phyloP scores from a whole-genome alignment of 2,113 vertebrate genomes.

The Mobula birostris region DNA sequence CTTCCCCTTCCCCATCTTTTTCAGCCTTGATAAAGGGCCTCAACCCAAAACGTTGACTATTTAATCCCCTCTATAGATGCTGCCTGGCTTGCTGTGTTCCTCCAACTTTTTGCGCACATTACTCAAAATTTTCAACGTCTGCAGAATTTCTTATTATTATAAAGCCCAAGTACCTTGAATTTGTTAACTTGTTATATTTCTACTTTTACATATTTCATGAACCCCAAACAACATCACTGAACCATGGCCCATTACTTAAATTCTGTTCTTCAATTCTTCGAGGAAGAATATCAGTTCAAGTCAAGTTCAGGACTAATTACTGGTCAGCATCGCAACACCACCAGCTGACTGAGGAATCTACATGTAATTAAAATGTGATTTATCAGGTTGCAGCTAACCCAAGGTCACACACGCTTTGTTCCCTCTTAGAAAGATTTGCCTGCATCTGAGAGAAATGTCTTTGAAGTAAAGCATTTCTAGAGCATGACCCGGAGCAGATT shows the following conservation, averaged over 20 bases:
- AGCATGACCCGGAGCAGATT: neutral
- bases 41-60: too few relatives aligned
- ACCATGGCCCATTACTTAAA: neutral
- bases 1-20: too few relatives aligned
- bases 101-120: too few relatives aligned
- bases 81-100: too few relatives aligned
- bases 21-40: too few relatives aligned
- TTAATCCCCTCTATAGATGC: too few relatives aligned
- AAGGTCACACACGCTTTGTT: slow-evolving; percentile 6
- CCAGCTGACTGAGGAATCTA: slow-evolving; percentile 21
- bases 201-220: neutral
- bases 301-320: slow-evolving; percentile 26
- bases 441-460: neutral
- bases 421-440: neutral
- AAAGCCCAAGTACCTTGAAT: neutral
- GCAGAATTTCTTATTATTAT: too few relatives aligned
- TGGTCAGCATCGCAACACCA: neutral
- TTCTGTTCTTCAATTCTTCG: too few relatives aligned
- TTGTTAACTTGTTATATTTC: neutral
- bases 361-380: slow-evolving; percentile 13
- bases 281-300: neutral
- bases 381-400: slow-evolving; percentile 4
- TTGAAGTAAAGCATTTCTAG: slow-evolving; percentile 16
- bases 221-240: neutral
- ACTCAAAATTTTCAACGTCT: too few relatives aligned